Base-by-base conservation (phyloP, 2,888 invertebrate species). In the Chalcosyrphus nemorum region DNA sequence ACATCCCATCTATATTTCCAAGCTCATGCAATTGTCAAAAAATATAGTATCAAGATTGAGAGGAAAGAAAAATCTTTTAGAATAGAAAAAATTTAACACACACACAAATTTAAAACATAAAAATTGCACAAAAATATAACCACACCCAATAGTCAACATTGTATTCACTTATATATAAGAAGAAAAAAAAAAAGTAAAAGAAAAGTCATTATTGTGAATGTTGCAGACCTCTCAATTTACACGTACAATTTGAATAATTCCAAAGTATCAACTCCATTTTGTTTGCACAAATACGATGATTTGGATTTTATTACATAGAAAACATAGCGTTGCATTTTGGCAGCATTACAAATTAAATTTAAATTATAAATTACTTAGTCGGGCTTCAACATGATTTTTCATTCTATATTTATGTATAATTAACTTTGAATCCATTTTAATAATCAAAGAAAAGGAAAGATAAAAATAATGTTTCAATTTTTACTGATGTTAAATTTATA, bases 241-340 rank as follows among this genome's bases (percentile, higher is more conserved):
- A 84, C 84, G 84, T 84, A 84, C 84, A 84, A 78, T 74, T 74
- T 84, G 84, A 84, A 84, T 78, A 84, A 84, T 84, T 84, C 84
- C 84, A 84, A 74, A 78, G 78, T 84, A 84, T 84, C 78, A 84
- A 78, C 84, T 84, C 78, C 68, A 78, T 74, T 78, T 70, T 50
- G 43, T 68, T 71, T 74, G 15, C 54, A 66, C 38, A 72, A 50
- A 71, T 27, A 71, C 50, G 29, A 24, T 70, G n/a, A 56, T 61
- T 65, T 65, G 35, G 15, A 45, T 56, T 41, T 56, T 71, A 57
- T 59, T 66, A 59, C 38, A 71, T 35, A 59, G 4, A 27, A 63
- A 76, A 63, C 19, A 72, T 61, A 63, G 5, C 43, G 13, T 66
- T 80, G 65, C 35, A 27, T 59, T 50, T 59, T 38, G 47, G 78